These are phyloP conservation scores for Rynchops niger DNA, from an alignment of 2,113 vertebrate genomes.

Conservation along the genomic window DNA sequence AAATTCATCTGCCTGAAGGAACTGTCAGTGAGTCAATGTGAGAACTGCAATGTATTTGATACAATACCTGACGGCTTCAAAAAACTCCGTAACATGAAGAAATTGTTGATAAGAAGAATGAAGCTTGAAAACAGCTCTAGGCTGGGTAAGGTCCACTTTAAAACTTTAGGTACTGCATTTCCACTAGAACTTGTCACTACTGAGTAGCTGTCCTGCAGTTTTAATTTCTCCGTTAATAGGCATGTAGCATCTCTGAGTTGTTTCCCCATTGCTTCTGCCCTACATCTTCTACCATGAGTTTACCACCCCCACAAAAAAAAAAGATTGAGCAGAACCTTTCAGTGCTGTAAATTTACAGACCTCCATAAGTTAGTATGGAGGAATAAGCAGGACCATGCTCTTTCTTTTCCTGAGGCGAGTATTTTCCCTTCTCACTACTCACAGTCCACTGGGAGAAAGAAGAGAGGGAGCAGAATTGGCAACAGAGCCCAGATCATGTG, in stretches of 20 bases:
- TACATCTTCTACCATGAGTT: background rate
- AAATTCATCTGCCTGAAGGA: constrained; percentile 52
- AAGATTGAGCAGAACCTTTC: background rate
- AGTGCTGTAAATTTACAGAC: background rate
- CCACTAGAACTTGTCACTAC: background rate
- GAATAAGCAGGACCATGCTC: background rate
- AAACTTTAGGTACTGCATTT: background rate
- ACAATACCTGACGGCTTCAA: background rate
- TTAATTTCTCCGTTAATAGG: background rate
- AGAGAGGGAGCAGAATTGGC: background rate
- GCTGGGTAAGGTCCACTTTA: background rate
- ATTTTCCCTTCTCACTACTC: background rate
- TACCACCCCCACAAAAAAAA: background rate
- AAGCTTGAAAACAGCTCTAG: background rate
- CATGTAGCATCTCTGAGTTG: background rate
- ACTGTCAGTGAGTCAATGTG: background rate
- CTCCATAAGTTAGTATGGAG: background rate
- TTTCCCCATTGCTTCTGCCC: background rate
- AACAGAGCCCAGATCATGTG: background rate
- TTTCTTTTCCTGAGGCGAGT: background rate
- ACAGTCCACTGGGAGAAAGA: background rate
- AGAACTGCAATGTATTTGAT: background rate
- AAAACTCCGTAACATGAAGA: background rate
- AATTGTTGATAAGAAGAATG: background rate
- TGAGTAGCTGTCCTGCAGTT: background rate